Conservation (phyloP, 2,797 vertebrate genomes). For the Gallinago solitaria region DNA sequence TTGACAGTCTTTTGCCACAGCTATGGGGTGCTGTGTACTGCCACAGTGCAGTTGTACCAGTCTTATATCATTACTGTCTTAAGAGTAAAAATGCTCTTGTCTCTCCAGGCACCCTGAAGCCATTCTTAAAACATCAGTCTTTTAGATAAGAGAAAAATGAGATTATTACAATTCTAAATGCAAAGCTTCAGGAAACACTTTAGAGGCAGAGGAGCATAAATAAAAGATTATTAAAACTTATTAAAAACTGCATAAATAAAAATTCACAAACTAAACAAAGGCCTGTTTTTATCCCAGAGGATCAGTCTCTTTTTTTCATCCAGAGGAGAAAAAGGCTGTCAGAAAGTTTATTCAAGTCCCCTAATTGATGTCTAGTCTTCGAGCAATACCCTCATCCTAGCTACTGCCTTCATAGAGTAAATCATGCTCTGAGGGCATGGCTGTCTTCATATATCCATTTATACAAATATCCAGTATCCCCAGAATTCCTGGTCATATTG, state of each 20-base stretch:
- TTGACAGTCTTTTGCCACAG: not conserved
- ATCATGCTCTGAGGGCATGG: not conserved
- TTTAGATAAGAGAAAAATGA: not conserved
- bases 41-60: not conserved
- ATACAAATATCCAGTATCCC: not conserved
- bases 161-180: not conserved
- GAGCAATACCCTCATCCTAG: not conserved
- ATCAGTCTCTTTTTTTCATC: not conserved
- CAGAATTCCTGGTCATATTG: not conserved
- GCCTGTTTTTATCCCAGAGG: not conserved
- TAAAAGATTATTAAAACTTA: constrained; percentile 10
- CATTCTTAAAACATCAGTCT: not conserved
- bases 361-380: not conserved
- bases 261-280: not conserved
- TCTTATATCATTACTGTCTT: not conserved
- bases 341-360: not conserved
- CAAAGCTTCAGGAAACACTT: not conserved
- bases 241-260: not conserved
- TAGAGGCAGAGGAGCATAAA: not conserved
- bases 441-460: not conserved
- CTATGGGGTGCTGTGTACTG: not conserved
- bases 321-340: not conserved
- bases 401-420: not conserved
- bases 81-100: not conserved
- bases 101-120: not conserved